These are phyloP conservation scores for Crenichthys baileyi DNA, from an alignment of 2,797 vertebrate genomes.

Conservation along the genomic window DNA sequence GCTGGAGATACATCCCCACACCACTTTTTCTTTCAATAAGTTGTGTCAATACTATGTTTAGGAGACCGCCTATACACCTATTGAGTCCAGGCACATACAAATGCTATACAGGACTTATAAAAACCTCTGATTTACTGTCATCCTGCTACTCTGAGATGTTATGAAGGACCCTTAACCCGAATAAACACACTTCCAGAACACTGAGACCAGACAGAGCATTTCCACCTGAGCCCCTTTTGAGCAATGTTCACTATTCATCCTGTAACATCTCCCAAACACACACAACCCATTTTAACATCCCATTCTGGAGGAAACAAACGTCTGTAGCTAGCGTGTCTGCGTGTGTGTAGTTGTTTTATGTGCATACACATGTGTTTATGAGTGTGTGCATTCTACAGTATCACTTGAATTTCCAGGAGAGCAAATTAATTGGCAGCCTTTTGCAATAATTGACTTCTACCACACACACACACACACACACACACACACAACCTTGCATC, in stretches of 20 bases:
- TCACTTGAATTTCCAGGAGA: conserved; percentile 79
- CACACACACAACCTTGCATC: conserved; percentile 63
- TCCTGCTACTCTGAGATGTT: conserved; percentile 30
- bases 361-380: conserved; percentile 27
- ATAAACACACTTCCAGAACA: conserved; percentile 59
- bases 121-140: conserved; percentile 32
- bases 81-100: not conserved
- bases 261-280: conserved; percentile 41
- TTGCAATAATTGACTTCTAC: conserved; percentile 76
- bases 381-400: conserved; percentile 69
- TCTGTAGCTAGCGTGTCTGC: conserved; percentile 52
- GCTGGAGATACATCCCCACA: not conserved
- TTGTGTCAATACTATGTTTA: not conserved
- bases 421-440: conserved; percentile 82
- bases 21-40: not conserved
- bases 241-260: conserved; percentile 58
- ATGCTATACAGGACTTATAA: conserved; percentile 3
- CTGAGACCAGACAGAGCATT: conserved; percentile 53
- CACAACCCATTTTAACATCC: conserved; percentile 67
- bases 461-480: conserved; percentile 54
- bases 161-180: conserved; percentile 48
- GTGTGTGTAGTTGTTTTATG: conserved; percentile 3
- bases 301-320: conserved; percentile 63
- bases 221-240: conserved; percentile 69
- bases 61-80: not conserved